Conservation (phyloP, 2,797 vertebrate species). For the Erithacus rubecula region DNA sequence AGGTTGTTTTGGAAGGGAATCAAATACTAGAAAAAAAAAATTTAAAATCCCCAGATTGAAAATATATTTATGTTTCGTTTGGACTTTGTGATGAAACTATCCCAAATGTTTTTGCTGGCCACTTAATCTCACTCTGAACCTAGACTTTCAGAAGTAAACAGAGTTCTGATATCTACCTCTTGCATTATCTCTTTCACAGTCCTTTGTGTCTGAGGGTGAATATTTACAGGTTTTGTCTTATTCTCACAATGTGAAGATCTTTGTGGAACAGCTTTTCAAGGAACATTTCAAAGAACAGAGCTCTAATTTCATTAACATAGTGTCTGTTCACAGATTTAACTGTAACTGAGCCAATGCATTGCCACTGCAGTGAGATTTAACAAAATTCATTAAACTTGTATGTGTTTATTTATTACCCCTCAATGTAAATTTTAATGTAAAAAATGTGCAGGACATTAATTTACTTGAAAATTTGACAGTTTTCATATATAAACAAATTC, state of each 20-base stretch:
- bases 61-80: neutral
- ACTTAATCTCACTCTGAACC: neutral
- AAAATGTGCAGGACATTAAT: neutral
- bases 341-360: constrained; percentile 5
- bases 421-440: neutral
- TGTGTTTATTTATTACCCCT: neutral
- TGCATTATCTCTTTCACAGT: neutral
- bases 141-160: neutral
- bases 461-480: neutral
- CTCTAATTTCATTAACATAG: constrained; percentile 46
- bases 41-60: neutral
- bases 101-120: neutral
- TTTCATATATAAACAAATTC: neutral
- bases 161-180: neutral
- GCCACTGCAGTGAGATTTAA: neutral
- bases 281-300: constrained; percentile 16
- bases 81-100: neutral
- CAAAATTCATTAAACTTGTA: neutral
- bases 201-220: neutral
- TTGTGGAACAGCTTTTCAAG: constrained; percentile 45
- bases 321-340: constrained; percentile 25
- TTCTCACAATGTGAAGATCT: neutral
- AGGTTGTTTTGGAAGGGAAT: neutral
- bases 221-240: neutral
- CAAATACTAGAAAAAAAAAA: neutral